Evolutionary conservation across 1,140 invertebrate species (phyloP), one percentile per base, ranked within the genome.

Genomic region (Ceratina japonica): DNA sequence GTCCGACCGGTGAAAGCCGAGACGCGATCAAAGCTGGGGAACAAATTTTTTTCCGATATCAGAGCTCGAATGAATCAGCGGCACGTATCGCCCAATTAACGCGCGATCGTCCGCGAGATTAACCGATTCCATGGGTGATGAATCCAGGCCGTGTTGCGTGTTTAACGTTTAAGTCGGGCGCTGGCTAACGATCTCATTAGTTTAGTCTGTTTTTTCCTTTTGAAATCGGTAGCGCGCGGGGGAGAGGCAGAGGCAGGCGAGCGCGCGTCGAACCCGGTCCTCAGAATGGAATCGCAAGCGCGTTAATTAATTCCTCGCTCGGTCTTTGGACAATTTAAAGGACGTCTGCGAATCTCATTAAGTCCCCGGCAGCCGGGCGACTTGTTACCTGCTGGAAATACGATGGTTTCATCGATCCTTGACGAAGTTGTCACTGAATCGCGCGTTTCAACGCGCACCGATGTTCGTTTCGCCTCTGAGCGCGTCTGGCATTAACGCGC

Each of bases 121-220:
- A 77, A 77, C 58, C 20, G 27, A 71, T 71, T 22, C 22, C 20
- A 51, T 61, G 58, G 10, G 59, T n/a, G 24, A 51, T 18, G 7
- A 15, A n/a, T 8, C 37, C 27, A 16, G 13, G 12, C 12, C 56
- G 65, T 18, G 65, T 24, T 24, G 49, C 24, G 54, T 63, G 37
- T 77, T 71, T 44, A 18, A 44, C 52, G 37, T 77, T 71, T 44
- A 18, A 44, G 59, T 44, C 44, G 62, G 24, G 44, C 22, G 37
- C 0, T 44, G 62, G 63, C 72, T 79, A 79, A 79, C 77, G 72
- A 75, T 58, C 77, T 79, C 77, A 64, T 79, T 79, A 79, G 72
- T 79, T 79, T 75, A 44, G 37, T 10, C 37, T 44, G 2, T 44
- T 44, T 44, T 44, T 44, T 44, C 37, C 37, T 44, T 44, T 44